These are phyloP conservation scores for Eurosta solidaginis DNA, from an alignment of 1,140 invertebrate species.

Conservation along the genomic window DNA sequence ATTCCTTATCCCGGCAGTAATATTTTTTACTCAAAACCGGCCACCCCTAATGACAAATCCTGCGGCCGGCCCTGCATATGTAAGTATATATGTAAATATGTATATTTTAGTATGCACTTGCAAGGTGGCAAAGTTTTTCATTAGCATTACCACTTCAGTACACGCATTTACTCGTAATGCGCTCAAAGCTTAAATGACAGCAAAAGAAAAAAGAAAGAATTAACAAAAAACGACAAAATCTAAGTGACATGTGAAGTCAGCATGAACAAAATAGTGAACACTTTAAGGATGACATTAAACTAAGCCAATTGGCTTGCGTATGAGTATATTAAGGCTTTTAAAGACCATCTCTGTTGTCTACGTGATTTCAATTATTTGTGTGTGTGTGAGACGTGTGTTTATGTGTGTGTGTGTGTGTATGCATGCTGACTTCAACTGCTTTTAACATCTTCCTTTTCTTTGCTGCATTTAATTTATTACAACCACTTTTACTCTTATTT, in stretches of 20 bases:
- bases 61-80: too few species aligned
- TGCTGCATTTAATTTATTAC: slow-evolving; percentile 2
- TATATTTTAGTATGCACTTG: not conserved
- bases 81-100: not conserved
- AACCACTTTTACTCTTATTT: not conserved
- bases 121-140: slow-evolving; percentile 25
- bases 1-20: too few species aligned
- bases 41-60: too few species aligned
- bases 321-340: not conserved
- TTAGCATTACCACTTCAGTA: slow-evolving; percentile 28
- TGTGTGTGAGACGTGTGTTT: too few species aligned
- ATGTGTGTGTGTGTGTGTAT: not conserved
- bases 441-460: slow-evolving; percentile 5
- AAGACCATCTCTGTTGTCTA: not conserved
- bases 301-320: not conserved
- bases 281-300: slow-evolving; percentile 3
- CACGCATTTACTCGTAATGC: not conserved
- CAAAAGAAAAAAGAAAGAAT: not conserved
- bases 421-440: not conserved
- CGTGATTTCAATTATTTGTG: not conserved
- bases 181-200: slow-evolving; percentile 12
- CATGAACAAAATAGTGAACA: not conserved
- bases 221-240: not conserved
- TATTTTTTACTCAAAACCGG: too few species aligned
- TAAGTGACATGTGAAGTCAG: not conserved